A percentile compares a stretch with the other conserved stretches of the same genome.
These are phyloP conservation scores for Tetheella fluctuosa DNA, from an alignment of 2,888 invertebrate species.

Conservation along the genomic window DNA sequence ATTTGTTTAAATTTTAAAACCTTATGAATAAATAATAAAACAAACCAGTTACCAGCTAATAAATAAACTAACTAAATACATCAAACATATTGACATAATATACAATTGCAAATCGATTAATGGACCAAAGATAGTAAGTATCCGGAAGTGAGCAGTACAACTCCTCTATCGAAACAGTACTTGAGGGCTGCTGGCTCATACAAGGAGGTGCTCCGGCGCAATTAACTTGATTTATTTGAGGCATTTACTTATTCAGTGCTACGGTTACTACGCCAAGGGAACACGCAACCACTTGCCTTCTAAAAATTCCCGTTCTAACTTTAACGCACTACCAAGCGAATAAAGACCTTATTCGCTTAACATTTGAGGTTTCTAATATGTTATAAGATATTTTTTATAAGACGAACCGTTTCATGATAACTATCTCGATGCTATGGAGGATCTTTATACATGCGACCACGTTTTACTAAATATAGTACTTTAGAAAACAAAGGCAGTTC, in stretches of 20 bases:
- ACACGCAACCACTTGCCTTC: conserved; percentile 61
- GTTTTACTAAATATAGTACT: conserved; percentile 63
- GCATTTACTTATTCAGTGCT: conserved; percentile 83
- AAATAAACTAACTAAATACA: no score
- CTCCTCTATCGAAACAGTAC: conserved; percentile 65
- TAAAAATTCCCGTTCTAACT: conserved; percentile 49
- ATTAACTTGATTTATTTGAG: conserved; percentile 83
- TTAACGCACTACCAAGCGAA: conserved; percentile 25
- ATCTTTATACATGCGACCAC: conserved; percentile 64
- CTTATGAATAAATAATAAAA: no score
- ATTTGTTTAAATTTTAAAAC: no score
- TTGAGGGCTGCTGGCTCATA: conserved; percentile 71
- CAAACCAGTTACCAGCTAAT: no score
- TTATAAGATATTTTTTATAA: conserved; percentile 26
- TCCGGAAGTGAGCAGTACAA: conserved; percentile 53
- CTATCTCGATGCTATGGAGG: conserved; percentile 59
- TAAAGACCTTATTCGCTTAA: conserved; percentile 31
- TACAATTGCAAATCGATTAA: conserved; percentile 29
- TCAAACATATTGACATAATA: conserved; percentile 13
- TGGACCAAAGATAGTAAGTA: conserved; percentile 47
- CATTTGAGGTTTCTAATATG: conserved; percentile 27
- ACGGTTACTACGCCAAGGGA: conserved; percentile 68
- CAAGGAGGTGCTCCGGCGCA: conserved; percentile 78
- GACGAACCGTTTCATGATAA: conserved; percentile 42
- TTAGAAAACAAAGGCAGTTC: conserved; percentile 48